A percentile compares a stretch with the other conserved stretches of the same genome.
These are phyloP conservation scores for Eupeodes corollae DNA, from an alignment of 1,140 invertebrate genomes.

Conservation along the genomic window DNA sequence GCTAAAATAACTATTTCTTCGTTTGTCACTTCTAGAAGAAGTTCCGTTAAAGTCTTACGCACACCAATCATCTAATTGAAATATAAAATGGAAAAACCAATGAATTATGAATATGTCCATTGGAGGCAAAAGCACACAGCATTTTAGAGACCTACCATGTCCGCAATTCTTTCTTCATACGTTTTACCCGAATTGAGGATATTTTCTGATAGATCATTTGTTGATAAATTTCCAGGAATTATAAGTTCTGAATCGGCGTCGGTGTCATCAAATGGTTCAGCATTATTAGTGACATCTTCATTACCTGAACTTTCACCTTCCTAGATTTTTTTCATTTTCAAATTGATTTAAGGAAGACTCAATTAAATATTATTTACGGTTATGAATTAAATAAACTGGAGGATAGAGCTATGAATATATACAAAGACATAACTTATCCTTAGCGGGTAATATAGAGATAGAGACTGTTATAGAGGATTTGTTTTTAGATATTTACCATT, in stretches of 20 bases:
- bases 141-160: conserved; percentile 28
- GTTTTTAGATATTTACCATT: not conserved
- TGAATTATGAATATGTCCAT: conserved; percentile 3
- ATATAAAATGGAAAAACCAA: conserved; percentile 4
- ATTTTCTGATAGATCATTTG: conserved; percentile 1
- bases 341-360: not conserved
- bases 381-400: too few species aligned
- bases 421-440: not conserved
- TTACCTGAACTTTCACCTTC: conserved; percentile 27
- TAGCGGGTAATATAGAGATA: not conserved
- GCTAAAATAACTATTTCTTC: conserved; percentile 73
- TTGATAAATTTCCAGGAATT: not conserved
- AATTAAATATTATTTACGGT: too few species aligned
- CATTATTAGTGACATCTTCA: conserved; percentile 16
- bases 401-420: not conserved
- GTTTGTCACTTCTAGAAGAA: conserved; percentile 85
- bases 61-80: conserved; percentile 72
- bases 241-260: not conserved
- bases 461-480: not conserved
- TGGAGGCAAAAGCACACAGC: not conserved
- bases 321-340: conserved; percentile 22
- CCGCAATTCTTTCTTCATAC: conserved; percentile 34
- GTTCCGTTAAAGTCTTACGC: conserved; percentile 75
- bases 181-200: conserved; percentile 26
- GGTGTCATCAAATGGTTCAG: conserved; percentile 1